A percentile compares a stretch with the other conserved stretches of the same genome.
phyloP scores from a whole-genome alignment of 2,888 invertebrate genomes.

The Eulithis prunata region DNA sequence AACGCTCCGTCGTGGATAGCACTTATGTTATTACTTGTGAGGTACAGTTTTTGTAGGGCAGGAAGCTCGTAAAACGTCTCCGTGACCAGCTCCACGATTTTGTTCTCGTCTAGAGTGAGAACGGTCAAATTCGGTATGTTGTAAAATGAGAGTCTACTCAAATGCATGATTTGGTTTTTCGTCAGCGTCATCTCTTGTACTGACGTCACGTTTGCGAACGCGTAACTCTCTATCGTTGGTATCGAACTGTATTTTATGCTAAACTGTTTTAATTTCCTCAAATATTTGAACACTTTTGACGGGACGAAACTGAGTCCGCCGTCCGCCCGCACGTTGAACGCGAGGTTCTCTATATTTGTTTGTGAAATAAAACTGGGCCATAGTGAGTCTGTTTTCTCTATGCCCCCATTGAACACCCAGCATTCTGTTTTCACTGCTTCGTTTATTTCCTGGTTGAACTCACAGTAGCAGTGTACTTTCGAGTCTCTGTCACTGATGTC shows the following conservation, averaged over 20 bases:
- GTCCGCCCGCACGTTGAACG: constrained; percentile 88
- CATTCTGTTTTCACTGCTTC: constrained; percentile 90
- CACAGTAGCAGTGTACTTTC: constrained; percentile 88
- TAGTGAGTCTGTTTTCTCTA: constrained; percentile 86
- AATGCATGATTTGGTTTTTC: constrained; percentile 87
- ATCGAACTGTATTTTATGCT: constrained; percentile 90
- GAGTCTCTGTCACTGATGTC: constrained; percentile 82
- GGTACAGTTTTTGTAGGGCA: constrained; percentile 88
- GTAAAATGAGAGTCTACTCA: constrained; percentile 89
- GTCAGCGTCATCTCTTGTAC: constrained; percentile 88
- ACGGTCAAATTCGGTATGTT: constrained; percentile 88
- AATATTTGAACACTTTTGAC: constrained; percentile 87
- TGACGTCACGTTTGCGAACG: constrained; percentile 90
- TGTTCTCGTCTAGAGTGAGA: constrained; percentile 90
- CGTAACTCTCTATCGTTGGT: constrained; percentile 87
- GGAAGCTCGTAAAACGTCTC: constrained; percentile 91
- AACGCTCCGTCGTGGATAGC: constrained; percentile 94
- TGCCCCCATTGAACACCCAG: constrained; percentile 88
- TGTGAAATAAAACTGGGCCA: constrained; percentile 91
- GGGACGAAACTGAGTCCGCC: constrained; percentile 89
- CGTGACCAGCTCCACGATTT: constrained; percentile 88
- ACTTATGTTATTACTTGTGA: constrained; percentile 94
- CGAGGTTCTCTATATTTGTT: constrained; percentile 87
- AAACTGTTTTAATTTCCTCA: constrained; percentile 87
- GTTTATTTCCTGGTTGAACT: constrained; percentile 80